These are phyloP conservation scores for Polydrusus cervinus DNA, from an alignment of 2,888 invertebrate species.

Conservation along the genomic window DNA sequence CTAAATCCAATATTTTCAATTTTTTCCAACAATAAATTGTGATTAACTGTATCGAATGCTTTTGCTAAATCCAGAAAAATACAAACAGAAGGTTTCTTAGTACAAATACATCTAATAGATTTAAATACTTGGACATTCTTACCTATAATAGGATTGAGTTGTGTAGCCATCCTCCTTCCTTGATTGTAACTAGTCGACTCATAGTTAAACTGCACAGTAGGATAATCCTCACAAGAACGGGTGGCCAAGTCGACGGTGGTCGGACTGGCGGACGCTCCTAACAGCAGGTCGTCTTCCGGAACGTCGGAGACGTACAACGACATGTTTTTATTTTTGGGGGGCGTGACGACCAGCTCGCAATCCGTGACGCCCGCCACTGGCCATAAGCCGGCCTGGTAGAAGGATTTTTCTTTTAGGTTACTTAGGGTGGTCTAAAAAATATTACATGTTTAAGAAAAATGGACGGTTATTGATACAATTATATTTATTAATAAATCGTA, in stretches of 20 bases:
- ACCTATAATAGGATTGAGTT: conserved; percentile 47
- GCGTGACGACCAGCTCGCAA: conserved; percentile 41
- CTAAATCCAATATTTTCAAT: too few species aligned
- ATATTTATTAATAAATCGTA: too few species aligned
- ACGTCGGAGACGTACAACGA: conserved; percentile 59
- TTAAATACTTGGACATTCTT: background rate
- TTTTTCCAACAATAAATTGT: too few species aligned
- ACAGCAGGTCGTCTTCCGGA: conserved; percentile 69
- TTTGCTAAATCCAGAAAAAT: too few species aligned
- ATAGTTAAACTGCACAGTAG: conserved; percentile 10
- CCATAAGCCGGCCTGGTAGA: conserved; percentile 68
- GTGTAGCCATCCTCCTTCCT: conserved; percentile 43
- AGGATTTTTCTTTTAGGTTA: conserved; percentile 69
- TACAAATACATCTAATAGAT: too few species aligned
- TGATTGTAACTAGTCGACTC: conserved; percentile 24
- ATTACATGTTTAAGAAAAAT: conserved; percentile 6
- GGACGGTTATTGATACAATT: background rate
- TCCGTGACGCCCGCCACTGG: conserved; percentile 22
- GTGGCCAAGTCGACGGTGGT: conserved; percentile 63
- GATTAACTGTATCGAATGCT: too few species aligned
- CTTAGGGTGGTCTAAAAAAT: conserved; percentile 69
- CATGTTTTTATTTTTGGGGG: conserved; percentile 59
- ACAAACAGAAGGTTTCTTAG: too few species aligned
- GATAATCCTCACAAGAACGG: conserved; percentile 31
- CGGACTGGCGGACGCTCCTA: conserved; percentile 72